A percentile compares a stretch with the other conserved stretches of the same genome.
These are phyloP conservation scores for Malaclemys terrapin DNA, from an alignment of 2,113 vertebrate species.

Conservation along the genomic window DNA sequence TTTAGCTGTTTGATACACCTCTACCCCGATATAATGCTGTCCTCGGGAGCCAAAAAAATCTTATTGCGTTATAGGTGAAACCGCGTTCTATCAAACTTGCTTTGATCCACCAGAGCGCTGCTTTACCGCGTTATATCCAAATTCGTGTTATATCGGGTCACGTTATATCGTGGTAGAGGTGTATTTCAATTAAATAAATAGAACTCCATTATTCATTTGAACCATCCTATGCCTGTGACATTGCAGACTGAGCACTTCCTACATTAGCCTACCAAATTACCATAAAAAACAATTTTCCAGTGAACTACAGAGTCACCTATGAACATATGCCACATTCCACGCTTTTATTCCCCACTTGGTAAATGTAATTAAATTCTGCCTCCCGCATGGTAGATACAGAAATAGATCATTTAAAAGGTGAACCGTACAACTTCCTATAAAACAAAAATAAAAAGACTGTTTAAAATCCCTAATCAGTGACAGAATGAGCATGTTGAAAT, in stretches of 20 bases:
- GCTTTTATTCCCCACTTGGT: constrained; percentile 37
- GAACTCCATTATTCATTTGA: not conserved
- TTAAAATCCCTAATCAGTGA: not conserved
- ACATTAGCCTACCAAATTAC: constrained; percentile 43
- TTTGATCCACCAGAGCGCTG: too few relatives aligned
- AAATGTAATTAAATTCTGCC: constrained; percentile 55
- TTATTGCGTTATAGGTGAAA: too few relatives aligned
- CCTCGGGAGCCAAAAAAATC: too few relatives aligned
- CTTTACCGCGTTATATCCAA: too few relatives aligned
- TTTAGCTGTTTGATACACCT: constrained; percentile 17
- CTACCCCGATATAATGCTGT: too few relatives aligned
- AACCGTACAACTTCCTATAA: constrained; percentile 36
- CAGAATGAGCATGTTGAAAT: constrained; percentile 32
- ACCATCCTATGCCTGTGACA: not conserved
- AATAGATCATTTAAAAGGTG: constrained; percentile 46
- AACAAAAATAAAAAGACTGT: constrained; percentile 42
- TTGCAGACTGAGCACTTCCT: constrained; percentile 29
- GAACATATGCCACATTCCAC: not conserved
- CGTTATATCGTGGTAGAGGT: too few relatives aligned
- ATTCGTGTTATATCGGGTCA: too few relatives aligned
- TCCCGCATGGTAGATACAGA: constrained; percentile 25
- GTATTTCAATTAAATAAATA: not conserved
- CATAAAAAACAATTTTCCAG: constrained; percentile 59
- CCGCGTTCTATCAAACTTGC: too few relatives aligned
- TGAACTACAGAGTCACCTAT: constrained; percentile 16